Base-by-base conservation (phyloP, 2,888 invertebrate species). In the Rhopalosiphum nymphaeae region DNA sequence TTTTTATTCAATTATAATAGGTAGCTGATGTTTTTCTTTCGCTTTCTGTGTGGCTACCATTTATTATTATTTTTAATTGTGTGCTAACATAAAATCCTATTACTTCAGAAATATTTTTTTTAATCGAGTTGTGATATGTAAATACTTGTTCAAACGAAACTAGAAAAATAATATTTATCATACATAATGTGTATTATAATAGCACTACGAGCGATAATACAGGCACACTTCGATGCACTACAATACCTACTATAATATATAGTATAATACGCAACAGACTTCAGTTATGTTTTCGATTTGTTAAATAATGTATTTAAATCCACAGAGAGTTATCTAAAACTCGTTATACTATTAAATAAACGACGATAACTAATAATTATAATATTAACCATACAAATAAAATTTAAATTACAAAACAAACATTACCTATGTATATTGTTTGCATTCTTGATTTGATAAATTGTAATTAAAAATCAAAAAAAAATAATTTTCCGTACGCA, bases 1-100 rank as follows among this genome's bases (percentile, higher is more conserved):
- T 78, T 78, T 78, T 78, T 78, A 78, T 78, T 78, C 78, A 78
- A 78, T 78, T 78, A 78, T 36, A 78, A 78, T 78, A 36, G 78
- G 36, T 78, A 78, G 78, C 78, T 78, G 36, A 78, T 78, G 78
- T 78, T 78, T 78, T 78, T 29, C 36, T 78, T 78, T 78, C 36
- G 21, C 21, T 36, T 36, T 78, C 21, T 36, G 36, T 36, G 21
- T 36, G 78, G 36, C 36, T 78, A 36, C 36, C 78, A 78, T 36
- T 78, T 78, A 36, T 36, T 78, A 36, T 78, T 78, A 36, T 67
- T 61, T 78, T 78, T 78, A 78, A 78, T 78, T 78, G 78, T 78
- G 36, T 7, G 36, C 36, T 78, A 57, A 78, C 78, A 78, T 36
- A n/a, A 78, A 78, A 78, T 16, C 36, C 16, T 67, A 67, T 78